phyloP scores from a whole-genome alignment of 1,140 invertebrate genomes.

The Bradysia coprophila region DNA sequence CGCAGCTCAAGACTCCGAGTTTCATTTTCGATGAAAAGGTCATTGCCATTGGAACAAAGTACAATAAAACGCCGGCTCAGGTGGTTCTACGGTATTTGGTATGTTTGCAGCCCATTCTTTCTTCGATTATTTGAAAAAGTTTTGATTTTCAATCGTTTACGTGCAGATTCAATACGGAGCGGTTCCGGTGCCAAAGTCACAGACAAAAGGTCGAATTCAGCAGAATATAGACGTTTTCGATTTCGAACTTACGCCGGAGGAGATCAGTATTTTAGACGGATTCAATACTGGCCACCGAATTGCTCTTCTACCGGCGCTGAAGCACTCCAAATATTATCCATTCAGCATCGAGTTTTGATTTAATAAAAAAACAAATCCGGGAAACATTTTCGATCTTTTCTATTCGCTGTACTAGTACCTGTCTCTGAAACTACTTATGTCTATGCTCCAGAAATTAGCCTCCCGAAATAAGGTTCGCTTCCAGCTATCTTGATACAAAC shows the following conservation, averaged over 20 bases:
- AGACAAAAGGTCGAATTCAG: constrained; percentile 48
- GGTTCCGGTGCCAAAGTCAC: constrained; percentile 67
- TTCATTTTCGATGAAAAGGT: constrained; percentile 44
- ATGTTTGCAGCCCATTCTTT: no score
- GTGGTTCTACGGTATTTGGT: constrained; percentile 39
- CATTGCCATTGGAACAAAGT: constrained; percentile 37
- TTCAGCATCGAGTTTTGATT: constrained; percentile 31
- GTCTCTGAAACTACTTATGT: no score
- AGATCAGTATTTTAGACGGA: constrained; percentile 32
- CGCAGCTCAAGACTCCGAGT: constrained; percentile 41
- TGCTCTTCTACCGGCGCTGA: constrained; percentile 17
- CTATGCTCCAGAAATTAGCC: no score
- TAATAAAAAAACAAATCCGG: no score
- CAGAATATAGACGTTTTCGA: constrained; percentile 64
- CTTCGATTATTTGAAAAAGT: constrained; percentile 2
- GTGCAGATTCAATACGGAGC: constrained; percentile 51
- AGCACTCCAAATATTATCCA: constrained; percentile 38
- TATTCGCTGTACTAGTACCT: no score
- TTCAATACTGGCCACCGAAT: constrained; percentile 29
- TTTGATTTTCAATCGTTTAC: background rate
- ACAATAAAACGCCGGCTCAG: constrained; percentile 54
- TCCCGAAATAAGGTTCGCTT: no score
- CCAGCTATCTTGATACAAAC: no score
- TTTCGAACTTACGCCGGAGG: constrained; percentile 44
- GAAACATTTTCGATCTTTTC: no score